Conservation (phyloP, 2,113 vertebrate species). For the Bostrychus sinensis region DNA sequence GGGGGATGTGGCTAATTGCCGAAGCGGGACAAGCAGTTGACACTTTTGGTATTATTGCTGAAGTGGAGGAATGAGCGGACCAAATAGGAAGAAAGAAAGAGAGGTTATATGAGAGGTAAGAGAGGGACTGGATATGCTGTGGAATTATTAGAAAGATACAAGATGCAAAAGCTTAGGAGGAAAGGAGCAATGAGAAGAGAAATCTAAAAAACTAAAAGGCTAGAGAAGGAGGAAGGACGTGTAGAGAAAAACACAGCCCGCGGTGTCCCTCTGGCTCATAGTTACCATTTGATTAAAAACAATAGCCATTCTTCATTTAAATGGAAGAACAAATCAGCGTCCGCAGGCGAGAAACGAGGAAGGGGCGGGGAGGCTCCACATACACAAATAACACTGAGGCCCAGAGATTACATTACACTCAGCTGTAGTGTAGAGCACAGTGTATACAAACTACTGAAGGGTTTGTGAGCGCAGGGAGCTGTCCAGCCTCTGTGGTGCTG, state of each 20-base stretch:
- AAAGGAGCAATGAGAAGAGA: conserved; percentile 55
- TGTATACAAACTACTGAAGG: not conserved
- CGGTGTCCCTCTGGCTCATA: conserved; percentile 67
- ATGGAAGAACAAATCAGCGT: conserved; percentile 76
- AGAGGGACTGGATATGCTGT: conserved; percentile 16
- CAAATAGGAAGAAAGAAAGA: conserved; percentile 32
- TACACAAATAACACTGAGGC: conserved; percentile 16
- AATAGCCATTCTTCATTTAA: conserved; percentile 77
- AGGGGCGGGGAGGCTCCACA: not conserved
- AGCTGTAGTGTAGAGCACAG: not conserved
- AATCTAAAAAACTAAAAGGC: conserved; percentile 47
- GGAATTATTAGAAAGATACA: conserved; percentile 47
- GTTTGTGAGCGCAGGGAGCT: conserved; percentile 46
- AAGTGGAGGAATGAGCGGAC: conserved; percentile 52
- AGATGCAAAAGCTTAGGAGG: conserved; percentile 33
- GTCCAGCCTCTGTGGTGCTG: conserved; percentile 48
- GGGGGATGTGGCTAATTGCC: conserved; percentile 48
- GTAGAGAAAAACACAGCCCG: conserved; percentile 32
- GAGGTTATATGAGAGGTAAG: conserved; percentile 24
- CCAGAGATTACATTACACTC: conserved; percentile 16
- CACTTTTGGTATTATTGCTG: conserved; percentile 62
- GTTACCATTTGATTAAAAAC: conserved; percentile 78
- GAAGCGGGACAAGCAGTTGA: conserved; percentile 37
- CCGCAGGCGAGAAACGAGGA: conserved; percentile 27
- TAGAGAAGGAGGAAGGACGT: conserved; percentile 17